A percentile compares a stretch with the other conserved stretches of the same genome.
phyloP scores from a whole-genome alignment of 2,888 invertebrate genomes.

The Ethmia dodecea region DNA sequence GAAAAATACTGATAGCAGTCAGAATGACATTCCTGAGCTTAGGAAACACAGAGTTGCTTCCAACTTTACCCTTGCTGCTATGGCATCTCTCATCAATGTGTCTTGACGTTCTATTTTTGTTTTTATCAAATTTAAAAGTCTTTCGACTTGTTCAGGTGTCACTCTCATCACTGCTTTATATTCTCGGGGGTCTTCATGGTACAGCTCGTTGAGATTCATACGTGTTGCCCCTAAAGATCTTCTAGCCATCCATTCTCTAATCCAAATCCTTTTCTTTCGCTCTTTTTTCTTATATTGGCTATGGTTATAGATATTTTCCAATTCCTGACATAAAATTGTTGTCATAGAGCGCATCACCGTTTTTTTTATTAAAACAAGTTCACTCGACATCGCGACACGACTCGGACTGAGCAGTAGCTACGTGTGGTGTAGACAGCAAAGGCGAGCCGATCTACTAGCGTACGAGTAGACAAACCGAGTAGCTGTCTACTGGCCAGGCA shows the following conservation, averaged over 20 bases:
- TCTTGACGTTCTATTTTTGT: conserved; percentile 19
- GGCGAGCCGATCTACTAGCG: conserved; percentile 22
- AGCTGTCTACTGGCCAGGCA: conserved; percentile 17
- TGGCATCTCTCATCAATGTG: conserved; percentile 23
- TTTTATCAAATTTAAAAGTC: conserved; percentile 18
- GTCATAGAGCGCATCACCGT: conserved; percentile 14
- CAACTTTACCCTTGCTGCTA: conserved; percentile 24
- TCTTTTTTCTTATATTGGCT: conserved; percentile 11
- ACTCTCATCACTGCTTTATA: conserved; percentile 11
- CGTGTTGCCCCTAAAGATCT: conserved; percentile 16
- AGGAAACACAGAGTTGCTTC: conserved; percentile 23
- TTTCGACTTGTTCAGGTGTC: conserved; percentile 19
- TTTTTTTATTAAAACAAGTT: conserved; percentile 15
- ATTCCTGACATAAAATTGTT: conserved; percentile 16
- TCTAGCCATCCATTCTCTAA: conserved; percentile 16
- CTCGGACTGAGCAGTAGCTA: conserved; percentile 16
- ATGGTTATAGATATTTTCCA: conserved; percentile 16
- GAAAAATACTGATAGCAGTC: conserved; percentile 14
- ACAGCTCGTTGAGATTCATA: conserved; percentile 16
- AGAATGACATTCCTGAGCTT: conserved; percentile 21
- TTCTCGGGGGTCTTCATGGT: conserved; percentile 14
- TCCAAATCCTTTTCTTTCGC: conserved; percentile 17
- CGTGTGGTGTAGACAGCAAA: conserved; percentile 12
- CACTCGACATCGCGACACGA: conserved; percentile 5
- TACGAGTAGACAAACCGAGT: conserved; percentile 21